Percentiles rank a stretch among this genome's conserved stretches.
Evolutionary conservation across 35 echinoderm and acorn worm species (phyloP).

Genomic region (Ophioderma brevispina): DNA sequence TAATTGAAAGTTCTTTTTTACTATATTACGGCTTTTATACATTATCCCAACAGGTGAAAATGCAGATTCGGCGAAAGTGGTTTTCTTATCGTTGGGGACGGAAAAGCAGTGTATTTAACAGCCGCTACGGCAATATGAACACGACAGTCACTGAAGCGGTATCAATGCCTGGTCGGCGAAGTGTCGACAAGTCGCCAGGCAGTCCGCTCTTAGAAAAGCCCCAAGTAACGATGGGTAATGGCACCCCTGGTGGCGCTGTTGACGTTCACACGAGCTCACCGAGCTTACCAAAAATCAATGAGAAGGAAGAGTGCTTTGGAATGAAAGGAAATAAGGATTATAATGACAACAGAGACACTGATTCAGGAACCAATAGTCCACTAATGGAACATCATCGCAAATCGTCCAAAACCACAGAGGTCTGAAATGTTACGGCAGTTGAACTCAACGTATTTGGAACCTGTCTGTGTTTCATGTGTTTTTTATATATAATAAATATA

Average conservation of each 20-base stretch:
- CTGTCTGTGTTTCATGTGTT: too few species aligned
- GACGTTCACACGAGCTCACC: constrained; percentile 1
- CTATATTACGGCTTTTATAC: too few species aligned
- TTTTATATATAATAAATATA: too few species aligned
- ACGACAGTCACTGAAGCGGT: constrained; percentile 60
- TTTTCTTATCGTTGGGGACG: constrained; percentile 53
- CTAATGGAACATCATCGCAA: constrained; percentile 14
- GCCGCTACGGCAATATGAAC: constrained; percentile 57
- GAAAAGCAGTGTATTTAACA: constrained; percentile 43
- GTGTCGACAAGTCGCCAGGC: constrained; percentile 23
- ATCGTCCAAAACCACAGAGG: constrained; percentile 42
- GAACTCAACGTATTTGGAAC: too few species aligned
- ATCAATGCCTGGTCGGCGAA: constrained; percentile 17
- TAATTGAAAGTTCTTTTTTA: too few species aligned
- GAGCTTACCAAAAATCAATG: background rate
- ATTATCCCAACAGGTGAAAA: constrained; percentile 73
- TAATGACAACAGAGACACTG: constrained; percentile 13
- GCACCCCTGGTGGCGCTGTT: background rate
- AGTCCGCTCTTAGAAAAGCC: constrained; percentile 52
- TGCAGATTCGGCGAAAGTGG: constrained; percentile 66
- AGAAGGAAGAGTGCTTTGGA: background rate
- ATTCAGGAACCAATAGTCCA: background rate
- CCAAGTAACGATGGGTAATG: background rate
- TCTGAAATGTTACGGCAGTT: background rate
- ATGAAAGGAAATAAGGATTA: constrained; percentile 9